phyloP scores from a whole-genome alignment of 2,888 invertebrate species.

The Pogonocherus hispidulus region DNA sequence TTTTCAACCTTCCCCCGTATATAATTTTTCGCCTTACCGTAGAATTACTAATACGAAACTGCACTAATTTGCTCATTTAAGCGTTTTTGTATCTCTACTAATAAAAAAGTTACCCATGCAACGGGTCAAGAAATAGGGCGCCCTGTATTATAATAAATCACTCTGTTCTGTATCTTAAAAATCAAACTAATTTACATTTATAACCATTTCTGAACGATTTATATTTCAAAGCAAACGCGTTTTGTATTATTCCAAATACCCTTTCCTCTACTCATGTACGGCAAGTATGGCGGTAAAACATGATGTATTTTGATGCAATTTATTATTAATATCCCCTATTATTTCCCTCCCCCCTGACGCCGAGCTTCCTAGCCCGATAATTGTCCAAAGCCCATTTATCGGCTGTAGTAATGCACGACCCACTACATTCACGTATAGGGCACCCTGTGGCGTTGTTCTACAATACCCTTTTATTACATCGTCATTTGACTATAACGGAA shows the following conservation, averaged over 20 bases:
- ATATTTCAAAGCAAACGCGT: neutral
- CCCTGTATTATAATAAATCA: too few species aligned
- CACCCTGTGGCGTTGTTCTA: constrained; percentile 58
- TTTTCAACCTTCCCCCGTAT: too few species aligned
- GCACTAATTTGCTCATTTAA: too few species aligned
- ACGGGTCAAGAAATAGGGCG: too few species aligned
- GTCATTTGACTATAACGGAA: constrained; percentile 45
- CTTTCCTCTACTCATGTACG: too few species aligned
- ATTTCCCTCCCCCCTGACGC: constrained; percentile 1
- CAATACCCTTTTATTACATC: constrained; percentile 53
- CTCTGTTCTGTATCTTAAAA: too few species aligned
- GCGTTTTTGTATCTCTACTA: too few species aligned
- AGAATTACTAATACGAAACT: too few species aligned
- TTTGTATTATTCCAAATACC: neutral
- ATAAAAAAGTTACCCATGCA: too few species aligned
- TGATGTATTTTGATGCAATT: constrained; percentile 6
- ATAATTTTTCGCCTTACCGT: too few species aligned
- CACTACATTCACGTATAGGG: constrained; percentile 51
- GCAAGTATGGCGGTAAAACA: neutral
- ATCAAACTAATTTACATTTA: neutral
- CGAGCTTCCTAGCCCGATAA: constrained; percentile 11
- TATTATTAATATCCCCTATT: constrained; percentile 6
- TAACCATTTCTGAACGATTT: neutral
- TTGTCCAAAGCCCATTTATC: constrained; percentile 20
- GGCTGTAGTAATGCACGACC: constrained; percentile 42